Conservation (phyloP, 2,113 vertebrate genomes). For the Plotosus lineatus region DNA sequence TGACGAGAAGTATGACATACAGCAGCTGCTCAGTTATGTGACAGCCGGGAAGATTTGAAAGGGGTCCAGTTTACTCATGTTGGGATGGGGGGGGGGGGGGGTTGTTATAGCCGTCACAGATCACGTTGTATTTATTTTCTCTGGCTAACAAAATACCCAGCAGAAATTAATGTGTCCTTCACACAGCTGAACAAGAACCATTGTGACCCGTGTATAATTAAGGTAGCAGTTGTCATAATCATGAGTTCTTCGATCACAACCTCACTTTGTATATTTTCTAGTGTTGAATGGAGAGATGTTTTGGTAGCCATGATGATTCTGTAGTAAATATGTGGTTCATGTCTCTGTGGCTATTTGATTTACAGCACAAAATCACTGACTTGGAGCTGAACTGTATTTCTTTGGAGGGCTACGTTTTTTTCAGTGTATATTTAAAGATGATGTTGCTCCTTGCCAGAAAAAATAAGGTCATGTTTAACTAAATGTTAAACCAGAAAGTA, state of each 20-base stretch:
- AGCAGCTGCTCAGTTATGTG: slow-evolving; percentile 17
- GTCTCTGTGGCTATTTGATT: not conserved
- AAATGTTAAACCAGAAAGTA: not conserved
- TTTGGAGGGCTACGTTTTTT: not conserved
- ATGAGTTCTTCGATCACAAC: not conserved
- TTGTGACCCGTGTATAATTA: not conserved
- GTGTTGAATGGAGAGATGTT: not conserved
- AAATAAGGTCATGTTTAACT: not conserved
- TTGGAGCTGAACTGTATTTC: not conserved
- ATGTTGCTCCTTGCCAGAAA: not conserved
- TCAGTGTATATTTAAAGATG: not conserved
- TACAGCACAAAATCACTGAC: not conserved
- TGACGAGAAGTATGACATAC: slow-evolving; percentile 24
- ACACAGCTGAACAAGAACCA: not conserved
- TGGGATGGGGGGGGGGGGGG: not conserved
- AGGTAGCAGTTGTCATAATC: not conserved
- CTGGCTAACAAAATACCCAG: not conserved
- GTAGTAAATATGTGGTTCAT: not conserved
- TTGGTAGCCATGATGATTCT: not conserved
- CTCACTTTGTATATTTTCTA: not conserved
- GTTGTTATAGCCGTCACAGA: slow-evolving; percentile 1
- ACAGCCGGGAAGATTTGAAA: slow-evolving; percentile 29
- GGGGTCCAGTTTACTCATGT: slow-evolving; percentile 36
- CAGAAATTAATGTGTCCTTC: not conserved
- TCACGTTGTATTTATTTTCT: not conserved